phyloP scores from a whole-genome alignment of 2,797 vertebrate genomes.

The Gambelia wislizenii region DNA sequence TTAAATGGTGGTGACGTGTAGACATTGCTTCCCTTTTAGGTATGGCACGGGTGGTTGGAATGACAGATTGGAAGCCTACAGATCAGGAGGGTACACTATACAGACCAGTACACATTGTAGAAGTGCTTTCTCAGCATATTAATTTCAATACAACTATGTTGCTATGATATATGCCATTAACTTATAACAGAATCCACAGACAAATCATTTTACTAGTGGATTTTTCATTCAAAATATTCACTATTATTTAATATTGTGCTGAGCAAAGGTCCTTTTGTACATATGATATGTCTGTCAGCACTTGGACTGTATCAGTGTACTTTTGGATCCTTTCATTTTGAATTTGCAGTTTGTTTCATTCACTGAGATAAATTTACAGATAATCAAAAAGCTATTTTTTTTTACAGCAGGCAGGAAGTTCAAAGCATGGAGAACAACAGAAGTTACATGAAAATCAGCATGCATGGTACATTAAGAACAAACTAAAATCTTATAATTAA shows the following conservation, averaged over 20 bases:
- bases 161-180: not conserved
- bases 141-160: not conserved
- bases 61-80: too few species aligned
- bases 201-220: not conserved
- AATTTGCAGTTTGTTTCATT: not conserved
- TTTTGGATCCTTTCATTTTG: not conserved
- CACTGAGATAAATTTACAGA: conserved; percentile 1
- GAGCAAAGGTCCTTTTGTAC: not conserved
- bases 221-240: not conserved
- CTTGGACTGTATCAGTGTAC: not conserved
- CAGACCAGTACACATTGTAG: too few species aligned
- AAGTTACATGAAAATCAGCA: conserved; percentile 6
- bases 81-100: too few species aligned
- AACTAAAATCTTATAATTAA: not conserved
- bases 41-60: too few species aligned
- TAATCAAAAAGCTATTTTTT: not conserved
- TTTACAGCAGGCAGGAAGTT: not conserved
- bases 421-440: conserved; percentile 13
- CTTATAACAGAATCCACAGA: not conserved
- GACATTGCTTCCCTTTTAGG: too few species aligned
- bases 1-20: too few species aligned
- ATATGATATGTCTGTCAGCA: too few species aligned
- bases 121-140: not conserved
- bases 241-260: not conserved
- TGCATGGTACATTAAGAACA: not conserved